phyloP scores from a whole-genome alignment of 2,797 vertebrate species.

The Mormyrus hasselquistii region DNA sequence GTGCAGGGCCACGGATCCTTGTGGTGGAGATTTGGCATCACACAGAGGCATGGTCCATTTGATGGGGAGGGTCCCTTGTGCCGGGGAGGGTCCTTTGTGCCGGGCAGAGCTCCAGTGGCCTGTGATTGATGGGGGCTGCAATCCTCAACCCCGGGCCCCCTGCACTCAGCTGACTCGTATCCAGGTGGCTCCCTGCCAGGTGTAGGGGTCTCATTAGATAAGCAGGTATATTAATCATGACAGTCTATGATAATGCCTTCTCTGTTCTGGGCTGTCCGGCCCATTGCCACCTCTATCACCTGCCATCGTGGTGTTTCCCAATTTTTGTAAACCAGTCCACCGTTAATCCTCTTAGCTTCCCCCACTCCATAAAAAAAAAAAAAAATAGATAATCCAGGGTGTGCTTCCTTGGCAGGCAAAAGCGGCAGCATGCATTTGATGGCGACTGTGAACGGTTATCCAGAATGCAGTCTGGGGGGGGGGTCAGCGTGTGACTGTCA shows the following conservation, averaged over 20 bases:
- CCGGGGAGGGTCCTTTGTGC: conserved; percentile 10
- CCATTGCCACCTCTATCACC: conserved; percentile 5
- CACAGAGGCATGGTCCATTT: background rate
- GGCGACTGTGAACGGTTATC: background rate
- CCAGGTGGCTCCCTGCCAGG: conserved; percentile 22
- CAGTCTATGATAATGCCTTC: conserved; percentile 31
- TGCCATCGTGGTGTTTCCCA: background rate
- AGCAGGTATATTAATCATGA: conserved; percentile 57
- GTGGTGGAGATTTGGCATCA: background rate
- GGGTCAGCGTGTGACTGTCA: background rate
- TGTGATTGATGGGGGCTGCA: conserved; percentile 59
- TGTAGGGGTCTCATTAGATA: conserved; percentile 45
- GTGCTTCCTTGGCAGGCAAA: conserved; percentile 11
- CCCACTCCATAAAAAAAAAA: background rate
- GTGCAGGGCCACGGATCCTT: background rate
- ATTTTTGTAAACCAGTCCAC: conserved; percentile 31
- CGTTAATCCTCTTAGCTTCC: conserved; percentile 52
- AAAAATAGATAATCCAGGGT: conserved; percentile 42
- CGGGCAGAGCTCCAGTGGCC: conserved; percentile 44
- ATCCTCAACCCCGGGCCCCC: conserved; percentile 35
- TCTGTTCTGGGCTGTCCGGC: background rate
- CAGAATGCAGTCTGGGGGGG: background rate
- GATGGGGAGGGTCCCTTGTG: background rate
- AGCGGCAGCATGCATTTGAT: background rate
- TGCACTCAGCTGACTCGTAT: conserved; percentile 32